phyloP scores from a whole-genome alignment of 2,888 invertebrate genomes.

The Drosophila fulvimacula region DNA sequence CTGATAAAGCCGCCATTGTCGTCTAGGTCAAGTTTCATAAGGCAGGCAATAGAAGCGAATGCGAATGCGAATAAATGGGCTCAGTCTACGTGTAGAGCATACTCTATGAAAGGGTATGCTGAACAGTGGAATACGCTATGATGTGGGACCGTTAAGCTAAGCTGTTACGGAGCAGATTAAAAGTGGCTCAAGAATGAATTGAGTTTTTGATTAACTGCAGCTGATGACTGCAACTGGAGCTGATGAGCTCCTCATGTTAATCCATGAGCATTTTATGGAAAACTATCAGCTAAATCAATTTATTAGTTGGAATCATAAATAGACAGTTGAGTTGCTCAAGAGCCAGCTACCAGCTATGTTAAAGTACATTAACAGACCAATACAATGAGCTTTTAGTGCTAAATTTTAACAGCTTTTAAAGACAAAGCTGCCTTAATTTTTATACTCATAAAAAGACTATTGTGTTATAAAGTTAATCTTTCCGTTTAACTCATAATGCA shows the following conservation, averaged over 20 bases:
- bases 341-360: neutral
- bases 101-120: slow-evolving; percentile 9
- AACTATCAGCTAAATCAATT: neutral
- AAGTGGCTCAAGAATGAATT: neutral
- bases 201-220: neutral
- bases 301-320: neutral
- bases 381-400: neutral
- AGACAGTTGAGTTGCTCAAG: neutral
- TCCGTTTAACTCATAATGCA: neutral
- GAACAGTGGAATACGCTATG: neutral
- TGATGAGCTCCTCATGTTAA: neutral
- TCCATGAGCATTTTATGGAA: neutral
- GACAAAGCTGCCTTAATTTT: too few species aligned
- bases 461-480: neutral
- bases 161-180: neutral
- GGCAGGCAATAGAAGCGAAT: slow-evolving; percentile 1
- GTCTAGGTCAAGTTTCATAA: slow-evolving; percentile 68
- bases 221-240: neutral
- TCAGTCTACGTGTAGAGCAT: slow-evolving; percentile 4
- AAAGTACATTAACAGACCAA: neutral
- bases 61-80: slow-evolving; percentile 5
- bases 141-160: neutral
- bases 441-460: neutral
- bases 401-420: neutral
- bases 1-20: slow-evolving; percentile 61